Base-by-base conservation (phyloP, 2,888 invertebrate genomes). In the Sminthurides aquaticus region DNA sequence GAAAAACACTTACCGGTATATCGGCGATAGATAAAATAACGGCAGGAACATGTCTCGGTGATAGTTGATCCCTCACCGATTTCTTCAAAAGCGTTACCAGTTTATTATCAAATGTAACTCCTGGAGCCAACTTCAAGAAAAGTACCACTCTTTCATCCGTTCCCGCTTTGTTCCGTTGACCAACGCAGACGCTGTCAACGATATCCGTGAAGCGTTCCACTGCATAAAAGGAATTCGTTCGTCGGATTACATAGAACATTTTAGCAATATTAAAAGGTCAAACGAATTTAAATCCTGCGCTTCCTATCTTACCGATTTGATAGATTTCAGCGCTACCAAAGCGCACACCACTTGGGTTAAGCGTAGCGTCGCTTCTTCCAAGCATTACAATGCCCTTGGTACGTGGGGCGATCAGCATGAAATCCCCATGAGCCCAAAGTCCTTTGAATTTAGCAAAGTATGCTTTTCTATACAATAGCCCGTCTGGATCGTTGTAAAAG, bases 241-340 rank as follows among this genome's bases (percentile, higher is more conserved):
- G 15, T 34, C 8, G 5, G n/a, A 18, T 15, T 58, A 2, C 20
- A 27, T 5, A 34, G 3, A 25, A 29, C 43, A 54, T 49, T 43
- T 18, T 18, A 18, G n/a, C 48, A 60, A 48, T 18, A 34, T 25
- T 24, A 56, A 15, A 22, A n/a, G n/a, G n/a, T n/a, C n/a, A n/a
- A n/a, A n/a, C n/a, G n/a, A n/a, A n/a, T n/a, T n/a, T n/a, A n/a
- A n/a, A n/a, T n/a, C n/a, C n/a, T n/a, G n/a, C n/a, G n/a, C n/a
- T n/a, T n/a, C n/a, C n/a, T n/a, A n/a, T 61, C 78, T 76, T 74
- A 81, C 81, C 82, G 65, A 83, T 78, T 70, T 81, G 79, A 73
- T 84, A 84, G 65, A 84, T 82, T 76, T 84, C 84, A n/a, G 83
- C 81, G 73, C 82, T 82, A 26, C 84, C 84, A 76, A 84, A 84